These are phyloP conservation scores for Nymphalis urticae DNA, from an alignment of 2,888 invertebrate species.

Conservation along the genomic window DNA sequence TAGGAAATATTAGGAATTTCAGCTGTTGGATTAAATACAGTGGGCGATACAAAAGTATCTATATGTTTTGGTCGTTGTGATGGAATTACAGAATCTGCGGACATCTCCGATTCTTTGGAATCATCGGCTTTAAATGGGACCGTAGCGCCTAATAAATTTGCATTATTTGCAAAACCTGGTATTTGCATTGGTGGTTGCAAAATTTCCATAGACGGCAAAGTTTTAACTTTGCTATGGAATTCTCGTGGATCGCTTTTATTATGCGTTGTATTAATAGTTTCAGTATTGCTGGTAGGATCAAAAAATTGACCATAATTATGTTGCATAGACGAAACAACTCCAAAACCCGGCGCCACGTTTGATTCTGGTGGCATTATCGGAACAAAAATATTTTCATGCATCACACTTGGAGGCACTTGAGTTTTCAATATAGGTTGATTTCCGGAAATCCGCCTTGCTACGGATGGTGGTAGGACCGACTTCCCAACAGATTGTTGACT, in stretches of 20 bases:
- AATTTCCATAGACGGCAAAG: not conserved
- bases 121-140: not conserved
- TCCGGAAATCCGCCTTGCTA: slow-evolving; percentile 66
- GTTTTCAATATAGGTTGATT: slow-evolving; percentile 63
- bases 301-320: not conserved
- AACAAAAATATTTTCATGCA: slow-evolving; percentile 59
- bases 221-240: not conserved
- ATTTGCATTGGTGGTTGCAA: not conserved
- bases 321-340: not conserved
- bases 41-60: not conserved
- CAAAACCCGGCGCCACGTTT: slow-evolving; percentile 29
- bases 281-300: not conserved
- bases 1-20: not conserved
- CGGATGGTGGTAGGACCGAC: slow-evolving; percentile 68
- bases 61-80: not conserved
- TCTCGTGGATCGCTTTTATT: not conserved
- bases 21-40: not conserved
- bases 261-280: not conserved
- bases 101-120: not conserved
- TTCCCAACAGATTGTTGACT: slow-evolving; percentile 51
- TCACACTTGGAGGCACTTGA: slow-evolving; percentile 42
- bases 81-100: not conserved
- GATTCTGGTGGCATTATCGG: slow-evolving; percentile 44
- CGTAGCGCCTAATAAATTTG: not conserved
- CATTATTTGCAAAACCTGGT: not conserved